phyloP scores from a whole-genome alignment of 2,113 vertebrate species.

The Callaeas wilsoni region DNA sequence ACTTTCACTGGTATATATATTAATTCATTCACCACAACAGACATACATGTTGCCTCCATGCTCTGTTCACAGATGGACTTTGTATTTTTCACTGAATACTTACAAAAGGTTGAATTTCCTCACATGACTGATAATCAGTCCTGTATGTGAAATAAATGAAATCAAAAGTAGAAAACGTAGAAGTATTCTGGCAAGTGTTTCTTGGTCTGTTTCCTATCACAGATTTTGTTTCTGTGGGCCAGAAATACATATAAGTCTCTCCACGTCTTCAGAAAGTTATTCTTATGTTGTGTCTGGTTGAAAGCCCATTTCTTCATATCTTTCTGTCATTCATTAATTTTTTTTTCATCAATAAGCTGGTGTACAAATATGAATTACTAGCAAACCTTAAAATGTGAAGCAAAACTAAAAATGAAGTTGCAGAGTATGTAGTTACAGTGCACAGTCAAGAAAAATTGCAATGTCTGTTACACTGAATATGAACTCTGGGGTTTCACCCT shows the following conservation, averaged over 20 bases:
- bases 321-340: background rate
- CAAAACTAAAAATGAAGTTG: background rate
- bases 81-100: background rate
- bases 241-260: background rate
- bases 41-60: background rate
- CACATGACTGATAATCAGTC: background rate
- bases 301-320: background rate
- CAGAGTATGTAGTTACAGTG: background rate
- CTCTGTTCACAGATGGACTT: background rate
- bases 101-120: background rate
- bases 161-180: background rate
- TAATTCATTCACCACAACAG: too few relatives aligned
- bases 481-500: background rate
- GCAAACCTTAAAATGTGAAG: background rate
- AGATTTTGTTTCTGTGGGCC: background rate
- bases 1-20: background rate
- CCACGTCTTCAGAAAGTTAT: background rate
- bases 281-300: background rate
- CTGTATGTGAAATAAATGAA: background rate
- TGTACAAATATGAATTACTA: background rate
- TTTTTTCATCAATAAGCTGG: background rate
- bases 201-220: background rate
- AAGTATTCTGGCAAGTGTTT: background rate
- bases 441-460: background rate
- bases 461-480: background rate